Percentiles rank a stretch among this genome's conserved stretches.
Evolutionary conservation across 2,797 vertebrate species (phyloP).

Genomic region (Cossypha niveicapilla): DNA sequence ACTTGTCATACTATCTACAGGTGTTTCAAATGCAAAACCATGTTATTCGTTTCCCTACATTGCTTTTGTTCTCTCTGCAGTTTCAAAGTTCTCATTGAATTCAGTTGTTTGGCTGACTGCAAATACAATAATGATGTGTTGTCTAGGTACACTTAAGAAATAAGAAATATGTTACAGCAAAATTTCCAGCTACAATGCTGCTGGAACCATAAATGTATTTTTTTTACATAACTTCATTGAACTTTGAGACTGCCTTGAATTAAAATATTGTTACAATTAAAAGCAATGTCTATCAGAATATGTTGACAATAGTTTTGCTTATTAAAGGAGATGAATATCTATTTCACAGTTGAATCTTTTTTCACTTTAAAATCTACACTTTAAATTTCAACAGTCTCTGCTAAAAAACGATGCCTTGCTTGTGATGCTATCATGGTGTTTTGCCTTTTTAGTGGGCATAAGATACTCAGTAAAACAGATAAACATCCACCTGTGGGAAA

Average conservation of each 20-base stretch:
- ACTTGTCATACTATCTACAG: neutral
- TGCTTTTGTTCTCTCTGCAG: neutral
- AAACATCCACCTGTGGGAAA: neutral
- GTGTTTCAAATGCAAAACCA: neutral
- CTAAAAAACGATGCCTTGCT: neutral
- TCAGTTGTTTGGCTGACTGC: neutral
- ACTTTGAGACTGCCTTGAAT: neutral
- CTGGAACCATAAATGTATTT: neutral
- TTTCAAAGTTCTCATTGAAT: neutral
- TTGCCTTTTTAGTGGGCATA: neutral
- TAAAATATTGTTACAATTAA: neutral
- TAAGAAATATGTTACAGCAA: neutral
- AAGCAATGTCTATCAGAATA: neutral
- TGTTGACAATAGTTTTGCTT: neutral
- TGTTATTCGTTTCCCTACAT: neutral
- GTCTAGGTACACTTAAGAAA: too few relatives aligned
- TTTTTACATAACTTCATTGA: neutral
- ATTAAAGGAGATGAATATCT: neutral
- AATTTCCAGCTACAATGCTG: neutral
- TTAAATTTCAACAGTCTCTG: neutral
- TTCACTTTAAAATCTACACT: neutral
- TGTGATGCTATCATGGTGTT: neutral
- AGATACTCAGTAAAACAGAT: neutral
- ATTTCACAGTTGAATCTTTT: neutral
- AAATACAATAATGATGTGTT: neutral